These are phyloP conservation scores for Sebastes hubbsi DNA, from an alignment of 2,797 vertebrate species.

Conservation along the genomic window DNA sequence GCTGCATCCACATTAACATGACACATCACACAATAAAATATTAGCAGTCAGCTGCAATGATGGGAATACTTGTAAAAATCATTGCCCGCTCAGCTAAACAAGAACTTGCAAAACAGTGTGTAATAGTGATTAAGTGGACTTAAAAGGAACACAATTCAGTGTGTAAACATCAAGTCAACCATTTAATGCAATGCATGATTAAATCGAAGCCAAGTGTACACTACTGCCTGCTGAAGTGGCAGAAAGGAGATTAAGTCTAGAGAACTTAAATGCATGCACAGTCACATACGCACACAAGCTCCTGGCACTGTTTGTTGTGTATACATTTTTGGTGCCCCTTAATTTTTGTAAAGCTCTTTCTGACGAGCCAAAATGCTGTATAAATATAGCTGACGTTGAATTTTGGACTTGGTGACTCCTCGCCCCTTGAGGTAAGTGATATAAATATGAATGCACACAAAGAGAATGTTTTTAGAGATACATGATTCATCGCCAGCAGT, in stretches of 20 bases:
- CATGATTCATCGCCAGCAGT: slow-evolving; percentile 10
- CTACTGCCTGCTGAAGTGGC: slow-evolving; percentile 32
- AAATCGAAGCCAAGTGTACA: slow-evolving; percentile 9
- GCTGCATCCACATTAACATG: not conserved
- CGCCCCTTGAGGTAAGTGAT: slow-evolving; percentile 13
- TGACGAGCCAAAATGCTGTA: not conserved
- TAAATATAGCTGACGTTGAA: slow-evolving; percentile 26
- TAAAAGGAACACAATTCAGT: not conserved
- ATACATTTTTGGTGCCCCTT: not conserved
- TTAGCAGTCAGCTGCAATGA: not conserved
- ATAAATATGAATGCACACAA: slow-evolving; percentile 22
- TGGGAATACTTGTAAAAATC: not conserved
- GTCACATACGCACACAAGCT: slow-evolving; percentile 9
- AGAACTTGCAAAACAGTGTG: not conserved
- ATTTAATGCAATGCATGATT: slow-evolving; percentile 22
- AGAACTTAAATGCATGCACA: slow-evolving; percentile 25
- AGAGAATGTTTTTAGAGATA: slow-evolving; percentile 2
- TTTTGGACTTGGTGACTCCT: not conserved
- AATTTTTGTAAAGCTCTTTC: slow-evolving; percentile 5
- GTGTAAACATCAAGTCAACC: slow-evolving; percentile 3
- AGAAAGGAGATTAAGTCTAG: slow-evolving; percentile 37
- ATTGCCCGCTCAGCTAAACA: not conserved
- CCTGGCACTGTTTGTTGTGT: slow-evolving; percentile 4
- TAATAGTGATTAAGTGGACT: slow-evolving; percentile 1
- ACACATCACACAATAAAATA: not conserved